Percentiles rank a stretch among this genome's conserved stretches.
Evolutionary conservation across 2,797 vertebrate genomes (phyloP).

Genomic region (Oryzias dopingdopingensis): DNA sequence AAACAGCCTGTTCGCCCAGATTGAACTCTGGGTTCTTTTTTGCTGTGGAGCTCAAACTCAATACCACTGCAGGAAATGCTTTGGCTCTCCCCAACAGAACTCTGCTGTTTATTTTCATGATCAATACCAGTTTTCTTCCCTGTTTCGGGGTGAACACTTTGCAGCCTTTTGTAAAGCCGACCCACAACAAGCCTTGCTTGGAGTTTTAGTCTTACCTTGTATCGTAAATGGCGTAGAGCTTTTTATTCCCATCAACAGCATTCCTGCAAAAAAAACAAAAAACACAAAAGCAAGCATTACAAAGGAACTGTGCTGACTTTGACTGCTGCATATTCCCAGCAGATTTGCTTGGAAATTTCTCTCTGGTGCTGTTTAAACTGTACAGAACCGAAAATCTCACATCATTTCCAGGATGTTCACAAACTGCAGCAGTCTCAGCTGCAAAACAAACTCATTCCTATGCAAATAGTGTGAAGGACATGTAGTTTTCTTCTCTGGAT

Average conservation of each 20-base stretch:
- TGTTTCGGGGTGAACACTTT: constrained; percentile 1
- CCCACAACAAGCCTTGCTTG: background rate
- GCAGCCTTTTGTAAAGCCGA: background rate
- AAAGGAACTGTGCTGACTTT: constrained; percentile 1
- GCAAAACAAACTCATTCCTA: too few species aligned
- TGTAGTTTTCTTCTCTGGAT: too few species aligned
- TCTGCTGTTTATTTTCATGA: constrained; percentile 11
- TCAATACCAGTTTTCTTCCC: background rate
- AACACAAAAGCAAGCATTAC: constrained; percentile 38
- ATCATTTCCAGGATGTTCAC: background rate
- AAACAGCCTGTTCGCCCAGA: too few species aligned
- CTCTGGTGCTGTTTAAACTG: constrained; percentile 5
- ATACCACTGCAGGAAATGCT: background rate
- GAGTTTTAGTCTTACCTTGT: constrained; percentile 82
- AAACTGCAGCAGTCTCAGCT: too few species aligned
- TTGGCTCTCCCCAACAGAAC: background rate
- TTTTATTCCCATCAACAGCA: constrained; percentile 91
- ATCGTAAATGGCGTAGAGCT: constrained; percentile 90
- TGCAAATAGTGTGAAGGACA: too few species aligned
- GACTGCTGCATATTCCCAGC: background rate
- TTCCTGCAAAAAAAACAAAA: constrained; percentile 80
- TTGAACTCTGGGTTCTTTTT: background rate
- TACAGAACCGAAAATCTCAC: constrained; percentile 1
- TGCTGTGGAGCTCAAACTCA: background rate
- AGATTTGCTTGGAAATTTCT: constrained; percentile 7